phyloP scores from a whole-genome alignment of 2,888 invertebrate genomes.

The Drosophila suboccidentalis region DNA sequence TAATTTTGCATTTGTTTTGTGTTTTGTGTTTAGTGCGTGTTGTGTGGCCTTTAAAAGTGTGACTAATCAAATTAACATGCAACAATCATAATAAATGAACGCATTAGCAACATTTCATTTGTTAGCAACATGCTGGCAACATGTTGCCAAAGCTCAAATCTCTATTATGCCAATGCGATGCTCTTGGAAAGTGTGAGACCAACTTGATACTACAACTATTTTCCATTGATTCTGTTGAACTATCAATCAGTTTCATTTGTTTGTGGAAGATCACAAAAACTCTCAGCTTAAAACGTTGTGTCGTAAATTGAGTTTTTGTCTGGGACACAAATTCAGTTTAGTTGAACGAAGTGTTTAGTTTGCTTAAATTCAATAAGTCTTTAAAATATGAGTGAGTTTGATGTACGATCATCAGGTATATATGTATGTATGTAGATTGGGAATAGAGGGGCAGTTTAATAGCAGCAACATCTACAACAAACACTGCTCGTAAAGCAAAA shows the following conservation, averaged over 20 bases:
- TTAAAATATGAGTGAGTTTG: no score
- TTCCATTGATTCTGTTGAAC: not conserved
- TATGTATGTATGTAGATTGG: no score
- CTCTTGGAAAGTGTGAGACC: not conserved
- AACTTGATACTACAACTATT: not conserved
- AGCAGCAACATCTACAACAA: no score
- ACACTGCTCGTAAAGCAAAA: no score
- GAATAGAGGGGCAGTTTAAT: no score
- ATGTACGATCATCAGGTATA: no score
- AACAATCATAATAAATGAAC: slow-evolving; percentile 17
- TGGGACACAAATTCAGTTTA: no score
- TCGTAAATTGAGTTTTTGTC: not conserved
- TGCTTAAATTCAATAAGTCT: no score
- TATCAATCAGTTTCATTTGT: not conserved
- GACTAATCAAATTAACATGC: slow-evolving; percentile 68
- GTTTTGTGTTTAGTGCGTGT: slow-evolving; percentile 13
- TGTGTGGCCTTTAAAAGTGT: slow-evolving; percentile 41
- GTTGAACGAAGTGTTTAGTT: no score
- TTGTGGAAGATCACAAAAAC: not conserved
- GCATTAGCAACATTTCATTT: slow-evolving; percentile 26
- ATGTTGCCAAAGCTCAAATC: not conserved
- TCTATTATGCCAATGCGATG: not conserved
- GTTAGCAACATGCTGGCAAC: slow-evolving; percentile 7
- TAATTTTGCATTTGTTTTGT: slow-evolving; percentile 19
- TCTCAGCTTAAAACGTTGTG: not conserved